Conservation (phyloP, 2,888 invertebrate genomes). For the Rosalia funebris region DNA sequence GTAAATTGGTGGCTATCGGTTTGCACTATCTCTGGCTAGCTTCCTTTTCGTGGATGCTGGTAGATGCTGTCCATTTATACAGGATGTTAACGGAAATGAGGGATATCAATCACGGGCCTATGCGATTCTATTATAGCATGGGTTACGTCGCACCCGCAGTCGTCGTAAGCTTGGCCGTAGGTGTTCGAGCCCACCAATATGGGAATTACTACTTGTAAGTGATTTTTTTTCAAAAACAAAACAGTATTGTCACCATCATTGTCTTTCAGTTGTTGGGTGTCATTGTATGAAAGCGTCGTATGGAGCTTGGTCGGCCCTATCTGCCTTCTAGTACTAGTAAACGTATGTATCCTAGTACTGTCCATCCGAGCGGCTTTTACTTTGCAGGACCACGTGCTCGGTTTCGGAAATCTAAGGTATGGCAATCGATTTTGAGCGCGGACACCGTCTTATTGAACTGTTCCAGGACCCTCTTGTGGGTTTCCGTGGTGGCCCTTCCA, state of each 20-base stretch:
- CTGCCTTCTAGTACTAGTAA: constrained; percentile 79
- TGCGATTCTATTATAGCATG: constrained; percentile 90
- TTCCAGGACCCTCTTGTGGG: constrained; percentile 81
- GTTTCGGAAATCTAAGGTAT: constrained; percentile 74
- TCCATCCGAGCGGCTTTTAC: constrained; percentile 92
- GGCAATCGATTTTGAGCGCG: too few relatives aligned
- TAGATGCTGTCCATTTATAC: constrained; percentile 92
- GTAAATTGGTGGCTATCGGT: constrained; percentile 89
- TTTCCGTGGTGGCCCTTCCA: constrained; percentile 87
- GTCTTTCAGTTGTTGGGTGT: constrained; percentile 88
- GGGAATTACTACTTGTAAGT: constrained; percentile 94
- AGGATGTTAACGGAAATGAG: constrained; percentile 94
- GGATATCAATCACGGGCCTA: constrained; percentile 94
- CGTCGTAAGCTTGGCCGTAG: constrained; percentile 89
- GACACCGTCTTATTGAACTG: too few relatives aligned
- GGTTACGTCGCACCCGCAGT: constrained; percentile 94
- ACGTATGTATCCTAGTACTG: constrained; percentile 82
- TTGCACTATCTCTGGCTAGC: constrained; percentile 94
- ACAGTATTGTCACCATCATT: not conserved
- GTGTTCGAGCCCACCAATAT: constrained; percentile 93
- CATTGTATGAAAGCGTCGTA: constrained; percentile 90
- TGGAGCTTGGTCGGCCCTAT: constrained; percentile 97
- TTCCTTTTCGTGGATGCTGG: constrained; percentile 90
- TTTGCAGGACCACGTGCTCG: constrained; percentile 87
- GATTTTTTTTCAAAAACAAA: too few relatives aligned